Conservation (phyloP, 1,140 invertebrate species). For the Drosophila ohnishii region DNA sequence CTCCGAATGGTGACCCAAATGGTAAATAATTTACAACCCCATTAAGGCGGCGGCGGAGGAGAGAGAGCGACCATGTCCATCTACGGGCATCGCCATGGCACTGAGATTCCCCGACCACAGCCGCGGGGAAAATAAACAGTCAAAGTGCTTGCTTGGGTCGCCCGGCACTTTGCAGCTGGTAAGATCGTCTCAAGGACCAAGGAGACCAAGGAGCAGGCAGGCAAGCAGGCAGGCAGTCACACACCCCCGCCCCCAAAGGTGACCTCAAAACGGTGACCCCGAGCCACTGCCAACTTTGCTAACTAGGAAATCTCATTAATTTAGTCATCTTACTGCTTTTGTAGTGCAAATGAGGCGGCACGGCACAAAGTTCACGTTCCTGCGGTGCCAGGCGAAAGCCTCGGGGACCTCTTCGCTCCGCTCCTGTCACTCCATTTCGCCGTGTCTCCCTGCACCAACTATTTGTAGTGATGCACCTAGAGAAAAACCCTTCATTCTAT, state of each 20-base stretch:
- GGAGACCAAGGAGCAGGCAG: too few species aligned
- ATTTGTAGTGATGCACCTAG: constrained; percentile 8
- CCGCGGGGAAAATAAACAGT: constrained; percentile 20
- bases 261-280: constrained; percentile 45
- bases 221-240: background rate
- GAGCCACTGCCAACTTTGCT: constrained; percentile 35
- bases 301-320: constrained; percentile 71
- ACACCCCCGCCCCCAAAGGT: background rate
- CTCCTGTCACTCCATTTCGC: constrained; percentile 30
- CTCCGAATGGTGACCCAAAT: constrained; percentile 4
- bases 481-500: too few species aligned
- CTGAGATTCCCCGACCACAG: constrained; percentile 22
- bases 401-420: constrained; percentile 46
- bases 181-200: constrained; percentile 30
- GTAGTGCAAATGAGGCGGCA: constrained; percentile 68
- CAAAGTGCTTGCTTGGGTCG: constrained; percentile 18
- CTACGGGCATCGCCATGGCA: background rate
- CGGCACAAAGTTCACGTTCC: constrained; percentile 69
- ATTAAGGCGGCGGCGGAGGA: constrained; percentile 1
- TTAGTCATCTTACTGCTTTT: constrained; percentile 58
- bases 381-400: constrained; percentile 45
- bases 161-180: constrained; percentile 35
- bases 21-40: constrained; percentile 34
- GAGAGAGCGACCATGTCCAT: background rate
- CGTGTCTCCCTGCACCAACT: constrained; percentile 6